phyloP scores from a whole-genome alignment of 2,888 invertebrate species.

The Diabrotica balteata region DNA sequence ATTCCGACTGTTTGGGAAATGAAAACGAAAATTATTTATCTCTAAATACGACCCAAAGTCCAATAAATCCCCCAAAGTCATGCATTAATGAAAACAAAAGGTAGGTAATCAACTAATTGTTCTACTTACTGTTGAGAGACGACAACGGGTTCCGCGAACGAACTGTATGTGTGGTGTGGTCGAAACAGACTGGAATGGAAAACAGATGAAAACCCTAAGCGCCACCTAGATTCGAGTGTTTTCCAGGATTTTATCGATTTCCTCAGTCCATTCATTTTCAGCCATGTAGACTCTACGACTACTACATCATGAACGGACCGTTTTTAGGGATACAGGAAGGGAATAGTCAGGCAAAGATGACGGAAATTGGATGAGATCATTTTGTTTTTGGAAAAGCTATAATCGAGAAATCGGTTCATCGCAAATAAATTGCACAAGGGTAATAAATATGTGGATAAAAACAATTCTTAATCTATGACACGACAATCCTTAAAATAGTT shows the following conservation, averaged over 20 bases:
- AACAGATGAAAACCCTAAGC: slow-evolving; percentile 38
- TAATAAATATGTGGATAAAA: no score
- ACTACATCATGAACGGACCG: slow-evolving; percentile 31
- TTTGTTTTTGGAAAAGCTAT: neutral
- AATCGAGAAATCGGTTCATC: neutral
- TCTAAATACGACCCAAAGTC: slow-evolving; percentile 6
- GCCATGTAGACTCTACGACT: slow-evolving; percentile 39
- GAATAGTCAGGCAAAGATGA: neutral
- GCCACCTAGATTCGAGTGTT: slow-evolving; percentile 41
- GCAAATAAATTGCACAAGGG: no score
- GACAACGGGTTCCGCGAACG: slow-evolving; percentile 28
- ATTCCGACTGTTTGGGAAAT: no score
- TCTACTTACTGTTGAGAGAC: slow-evolving; percentile 29
- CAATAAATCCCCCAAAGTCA: neutral
- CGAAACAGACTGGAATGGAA: slow-evolving; percentile 38
- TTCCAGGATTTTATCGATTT: slow-evolving; percentile 45
- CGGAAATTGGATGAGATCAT: slow-evolving; percentile 10
- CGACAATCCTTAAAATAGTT: no score
- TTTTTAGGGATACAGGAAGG: neutral
- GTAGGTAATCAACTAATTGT: neutral
- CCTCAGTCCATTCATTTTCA: slow-evolving; percentile 38
- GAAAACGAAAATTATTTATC: neutral
- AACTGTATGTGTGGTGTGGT: slow-evolving; percentile 39
- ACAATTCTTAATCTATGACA: no score
- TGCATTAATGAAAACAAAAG: slow-evolving; percentile 9